Conservation (phyloP, 1,140 invertebrate genomes). For the roundworm (Caenorhabditis elegans) region DNA sequence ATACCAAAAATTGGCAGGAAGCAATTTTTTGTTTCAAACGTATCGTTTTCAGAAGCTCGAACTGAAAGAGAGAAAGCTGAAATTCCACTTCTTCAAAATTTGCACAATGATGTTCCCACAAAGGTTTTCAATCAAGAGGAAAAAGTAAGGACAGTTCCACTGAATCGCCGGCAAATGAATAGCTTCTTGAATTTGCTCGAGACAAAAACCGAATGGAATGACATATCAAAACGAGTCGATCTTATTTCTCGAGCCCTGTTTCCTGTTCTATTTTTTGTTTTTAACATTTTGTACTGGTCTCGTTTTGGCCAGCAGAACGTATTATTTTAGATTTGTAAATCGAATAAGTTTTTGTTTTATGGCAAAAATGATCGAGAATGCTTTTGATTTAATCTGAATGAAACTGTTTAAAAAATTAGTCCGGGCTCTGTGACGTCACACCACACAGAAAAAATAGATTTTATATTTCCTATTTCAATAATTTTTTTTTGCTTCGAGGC, state of each 20-base stretch:
- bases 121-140: constrained; percentile 44
- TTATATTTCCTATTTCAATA: no score
- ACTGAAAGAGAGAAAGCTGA: background rate
- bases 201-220: constrained; percentile 54
- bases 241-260: constrained; percentile 62
- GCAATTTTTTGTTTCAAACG: no score
- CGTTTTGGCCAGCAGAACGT: constrained; percentile 7
- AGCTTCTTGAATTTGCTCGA: constrained; percentile 42
- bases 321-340: background rate
- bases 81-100: background rate
- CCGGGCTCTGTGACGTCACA: no score
- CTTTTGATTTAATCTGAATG: no score
- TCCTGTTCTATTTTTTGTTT: constrained; percentile 52
- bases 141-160: constrained; percentile 40
- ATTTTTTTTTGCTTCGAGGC: no score
- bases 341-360: no score
- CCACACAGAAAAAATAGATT: no score
- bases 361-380: no score
- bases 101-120: constrained; percentile 41
- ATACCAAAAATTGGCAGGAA: no score
- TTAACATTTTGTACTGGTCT: constrained; percentile 57
- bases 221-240: constrained; percentile 58
- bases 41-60: background rate
- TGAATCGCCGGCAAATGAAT: constrained; percentile 1
- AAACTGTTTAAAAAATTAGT: no score